Evolutionary conservation across 1,140 invertebrate genomes (phyloP), one percentile per base, ranked within the genome.

Genomic region (Penaeus chinensis): DNA sequence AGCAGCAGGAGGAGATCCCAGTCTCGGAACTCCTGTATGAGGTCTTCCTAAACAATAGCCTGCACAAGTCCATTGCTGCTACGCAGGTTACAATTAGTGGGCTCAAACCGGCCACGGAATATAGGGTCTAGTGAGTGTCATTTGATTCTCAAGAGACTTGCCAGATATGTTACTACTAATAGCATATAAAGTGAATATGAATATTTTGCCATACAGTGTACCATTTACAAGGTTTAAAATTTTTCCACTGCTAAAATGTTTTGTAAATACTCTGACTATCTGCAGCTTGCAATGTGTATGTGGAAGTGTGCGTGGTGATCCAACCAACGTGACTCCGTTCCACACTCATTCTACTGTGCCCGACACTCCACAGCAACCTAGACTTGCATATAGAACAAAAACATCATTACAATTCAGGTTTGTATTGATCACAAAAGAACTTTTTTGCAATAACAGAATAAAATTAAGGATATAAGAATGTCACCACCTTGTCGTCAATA

Each of bases 31-130:
- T 90, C 32, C 82, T 61, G 16, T 90, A 89, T n/a, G 90, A 90
- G 61, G 87, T 90, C 77, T 89, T 89, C 69, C 84, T 90, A 27
- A 90, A 90, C 78, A 80, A 84, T 60, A 84, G 60, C 65, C 62
- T 63, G 3, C 76, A 89, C 37, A 76, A 42, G n/a, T 82, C 87
- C 54, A 78, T 87, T 32, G 22, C 84, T 27, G 65, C 63, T 2
- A 88, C 88, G 18, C 66, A 84, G n/a, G 80, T 89, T 54, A 81
- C 81, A 18, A 84, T 90, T 47, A 84, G 37, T 47, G 71, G 62
- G n/a, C 88, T 90, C 61, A 90, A 87, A 79, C 90, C 90, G 37
- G 90, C 84, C 65, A 89, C 83, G 16, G 90, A 90, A 20, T 90
- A 89, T 54, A 89, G 86, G 76, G 84, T 90, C 24, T 85, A 89